Percentiles rank a stretch among this genome's conserved stretches.
These are phyloP conservation scores for Drosophila gunungcola DNA, from an alignment of 1,140 invertebrate species.

Conservation along the genomic window DNA sequence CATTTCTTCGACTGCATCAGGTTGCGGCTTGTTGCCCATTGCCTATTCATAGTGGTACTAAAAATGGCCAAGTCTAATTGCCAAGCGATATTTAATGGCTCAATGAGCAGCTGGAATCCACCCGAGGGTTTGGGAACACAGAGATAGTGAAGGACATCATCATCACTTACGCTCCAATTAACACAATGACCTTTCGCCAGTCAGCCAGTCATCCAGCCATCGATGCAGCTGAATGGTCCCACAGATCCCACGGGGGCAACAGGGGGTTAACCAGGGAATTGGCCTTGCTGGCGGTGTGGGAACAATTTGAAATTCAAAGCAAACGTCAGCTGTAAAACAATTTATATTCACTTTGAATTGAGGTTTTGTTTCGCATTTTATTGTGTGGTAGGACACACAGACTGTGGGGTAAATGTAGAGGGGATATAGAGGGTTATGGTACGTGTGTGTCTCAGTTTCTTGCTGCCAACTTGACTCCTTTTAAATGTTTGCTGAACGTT, in stretches of 20 bases:
- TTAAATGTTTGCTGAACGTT: slow-evolving; percentile 78
- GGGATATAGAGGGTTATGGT: slow-evolving; percentile 10
- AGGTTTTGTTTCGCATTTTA: slow-evolving; percentile 80
- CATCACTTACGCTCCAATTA: slow-evolving; percentile 78
- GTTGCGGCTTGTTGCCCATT: slow-evolving; percentile 12
- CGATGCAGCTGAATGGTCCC: slow-evolving; percentile 40
- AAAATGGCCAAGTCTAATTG: slow-evolving; percentile 56
- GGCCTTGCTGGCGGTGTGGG: slow-evolving; percentile 40
- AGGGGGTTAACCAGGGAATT: slow-evolving; percentile 24
- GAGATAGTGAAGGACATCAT: slow-evolving; percentile 52
- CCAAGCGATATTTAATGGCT: slow-evolving; percentile 73
- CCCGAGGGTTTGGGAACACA: slow-evolving; percentile 17
- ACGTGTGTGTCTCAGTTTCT: slow-evolving; percentile 53
- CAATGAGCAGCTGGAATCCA: slow-evolving; percentile 27
- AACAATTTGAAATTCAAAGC: slow-evolving; percentile 81
- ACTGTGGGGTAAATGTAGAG: neutral
- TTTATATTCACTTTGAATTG: slow-evolving; percentile 83
- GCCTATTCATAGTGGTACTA: slow-evolving; percentile 47
- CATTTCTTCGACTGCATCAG: slow-evolving; percentile 1
- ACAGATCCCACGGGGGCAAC: neutral
- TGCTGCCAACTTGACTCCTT: slow-evolving; percentile 71
- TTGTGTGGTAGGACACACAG: slow-evolving; percentile 39
- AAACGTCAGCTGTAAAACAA: slow-evolving; percentile 81
- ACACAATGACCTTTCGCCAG: slow-evolving; percentile 72
- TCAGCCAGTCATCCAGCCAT: slow-evolving; percentile 30